Conservation (phyloP, 92 coral and sea anemone species). For the Meandrina meandrites region DNA sequence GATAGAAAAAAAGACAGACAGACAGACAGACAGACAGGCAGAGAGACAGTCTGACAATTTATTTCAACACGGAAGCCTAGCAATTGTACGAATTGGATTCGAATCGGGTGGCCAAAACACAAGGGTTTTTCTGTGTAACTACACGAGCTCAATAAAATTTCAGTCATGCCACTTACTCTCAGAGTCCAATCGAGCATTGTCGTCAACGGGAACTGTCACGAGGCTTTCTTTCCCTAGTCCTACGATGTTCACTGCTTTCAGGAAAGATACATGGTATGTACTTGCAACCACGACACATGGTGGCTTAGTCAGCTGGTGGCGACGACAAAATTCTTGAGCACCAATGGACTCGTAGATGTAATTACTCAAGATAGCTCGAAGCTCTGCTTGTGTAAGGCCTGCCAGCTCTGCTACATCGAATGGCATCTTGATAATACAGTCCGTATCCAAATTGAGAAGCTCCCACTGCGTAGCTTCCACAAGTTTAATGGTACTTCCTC, state of each 20-base stretch:
- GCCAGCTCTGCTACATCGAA: constrained; percentile 21
- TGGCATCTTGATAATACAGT: constrained; percentile 63
- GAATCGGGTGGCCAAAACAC: too few relatives aligned
- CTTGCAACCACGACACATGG: constrained; percentile 73
- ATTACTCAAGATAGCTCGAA: constrained; percentile 41
- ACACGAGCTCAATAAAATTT: not conserved
- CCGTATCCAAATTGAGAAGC: constrained; percentile 79
- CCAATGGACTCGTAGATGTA: constrained; percentile 73
- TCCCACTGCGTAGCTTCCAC: constrained; percentile 77
- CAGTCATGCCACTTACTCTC: constrained; percentile 28
- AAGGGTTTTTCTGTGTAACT: not conserved
- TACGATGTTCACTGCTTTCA: constrained; percentile 75
- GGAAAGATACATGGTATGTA: constrained; percentile 80
- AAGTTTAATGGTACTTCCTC: constrained; percentile 29
- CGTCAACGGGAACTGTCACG: constrained; percentile 61
- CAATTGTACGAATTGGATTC: too few relatives aligned
- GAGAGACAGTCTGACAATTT: too few relatives aligned
- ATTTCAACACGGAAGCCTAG: too few relatives aligned
- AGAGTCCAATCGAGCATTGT: constrained; percentile 65
- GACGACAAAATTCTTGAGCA: constrained; percentile 51
- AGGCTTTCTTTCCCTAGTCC: constrained; percentile 79
- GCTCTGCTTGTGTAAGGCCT: not conserved
- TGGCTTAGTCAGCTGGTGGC: constrained; percentile 55
- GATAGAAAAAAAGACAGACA: too few relatives aligned
- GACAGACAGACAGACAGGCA: too few relatives aligned